Base-by-base conservation (phyloP, 2,888 invertebrate genomes). In the Corbicula japonica region DNA sequence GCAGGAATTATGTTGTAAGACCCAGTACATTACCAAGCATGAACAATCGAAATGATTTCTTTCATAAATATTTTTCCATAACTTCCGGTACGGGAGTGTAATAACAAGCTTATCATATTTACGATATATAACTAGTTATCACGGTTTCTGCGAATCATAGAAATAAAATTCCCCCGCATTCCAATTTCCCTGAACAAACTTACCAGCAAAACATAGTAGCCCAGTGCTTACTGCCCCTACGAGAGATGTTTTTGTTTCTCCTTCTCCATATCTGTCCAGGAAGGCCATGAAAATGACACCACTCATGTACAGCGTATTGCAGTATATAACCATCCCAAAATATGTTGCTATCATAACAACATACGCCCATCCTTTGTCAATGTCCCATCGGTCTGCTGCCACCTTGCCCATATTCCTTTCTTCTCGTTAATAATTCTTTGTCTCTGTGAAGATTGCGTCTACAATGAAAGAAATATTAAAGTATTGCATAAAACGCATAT, bases 281-380 rank as follows among this genome's bases (percentile, higher is more conserved):
- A 86, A 54, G 10, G 69, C 86, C 10, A 81, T 48, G 50, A 83
- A 84, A 0, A 86, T 75, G 6, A 86, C 76, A 2, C 86, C 86
- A n/a, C 68, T 74, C 83, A 83, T 83, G 52, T 76, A 83, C 63
- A 77, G 26, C 1, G 76, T 58, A 30, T 44, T 71, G 30, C 79
- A 83, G 41, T 76, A 66, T 4, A 83, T 71, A 1, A 74, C 38
- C 72, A 83, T 83, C n/a, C 83, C 77, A 5, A 66, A n/a, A 52
- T 83, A 83, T 28, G 76, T 63, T 23, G 79, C 46, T 2, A 66
- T 26, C 70, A 83, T 52, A 0, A 83, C 74, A 30, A 83, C 28
- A 76, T 76, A 79, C 44, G 83, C 79, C 83, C 83, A 83, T 34
- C 83, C 79, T 4, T 63, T 10, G 54, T 83, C 83, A 32, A 83